Percentiles rank a stretch among this genome's conserved stretches.
Evolutionary conservation across 2,113 vertebrate genomes (phyloP).

Genomic region (Struthio camelus): DNA sequence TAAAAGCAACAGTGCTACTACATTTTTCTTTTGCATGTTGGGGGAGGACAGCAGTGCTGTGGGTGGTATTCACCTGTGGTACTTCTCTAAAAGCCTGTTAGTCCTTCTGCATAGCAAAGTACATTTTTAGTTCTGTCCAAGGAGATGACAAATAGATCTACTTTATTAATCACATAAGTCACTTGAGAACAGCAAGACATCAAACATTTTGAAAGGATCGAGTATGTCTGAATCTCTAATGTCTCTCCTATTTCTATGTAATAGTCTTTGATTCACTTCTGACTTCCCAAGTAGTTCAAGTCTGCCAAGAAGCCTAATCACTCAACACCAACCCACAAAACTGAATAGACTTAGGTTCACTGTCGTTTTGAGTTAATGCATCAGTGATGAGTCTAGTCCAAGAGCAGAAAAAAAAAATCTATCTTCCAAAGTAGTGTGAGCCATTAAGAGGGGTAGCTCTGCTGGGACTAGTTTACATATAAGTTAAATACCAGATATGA

Average conservation of each 20-base stretch:
- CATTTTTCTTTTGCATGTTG: neutral
- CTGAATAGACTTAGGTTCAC: neutral
- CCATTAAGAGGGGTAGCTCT: constrained; percentile 67
- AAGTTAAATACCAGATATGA: constrained; percentile 71
- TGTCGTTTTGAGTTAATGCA: constrained; percentile 60
- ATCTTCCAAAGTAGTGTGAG: constrained; percentile 60
- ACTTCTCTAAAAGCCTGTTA: neutral
- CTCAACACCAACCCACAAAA: constrained; percentile 32
- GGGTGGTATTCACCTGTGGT: constrained; percentile 1
- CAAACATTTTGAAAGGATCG: constrained; percentile 19
- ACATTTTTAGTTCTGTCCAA: constrained; percentile 24
- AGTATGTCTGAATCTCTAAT: constrained; percentile 15
- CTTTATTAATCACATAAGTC: constrained; percentile 50
- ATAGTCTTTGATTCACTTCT: constrained; percentile 46
- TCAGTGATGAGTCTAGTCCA: constrained; percentile 43
- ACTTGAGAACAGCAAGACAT: constrained; percentile 34
- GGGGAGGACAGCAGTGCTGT: neutral
- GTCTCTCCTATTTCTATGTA: constrained; percentile 23
- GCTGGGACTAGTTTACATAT: constrained; percentile 58
- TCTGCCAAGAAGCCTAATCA: constrained; percentile 61
- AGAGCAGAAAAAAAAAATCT: neutral
- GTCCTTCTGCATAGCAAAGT: neutral
- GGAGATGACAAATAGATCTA: constrained; percentile 55
- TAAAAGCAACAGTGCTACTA: neutral
- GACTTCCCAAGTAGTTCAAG: constrained; percentile 55